phyloP scores from a whole-genome alignment of 2,113 vertebrate genomes.

The Cygnus buccinator region DNA sequence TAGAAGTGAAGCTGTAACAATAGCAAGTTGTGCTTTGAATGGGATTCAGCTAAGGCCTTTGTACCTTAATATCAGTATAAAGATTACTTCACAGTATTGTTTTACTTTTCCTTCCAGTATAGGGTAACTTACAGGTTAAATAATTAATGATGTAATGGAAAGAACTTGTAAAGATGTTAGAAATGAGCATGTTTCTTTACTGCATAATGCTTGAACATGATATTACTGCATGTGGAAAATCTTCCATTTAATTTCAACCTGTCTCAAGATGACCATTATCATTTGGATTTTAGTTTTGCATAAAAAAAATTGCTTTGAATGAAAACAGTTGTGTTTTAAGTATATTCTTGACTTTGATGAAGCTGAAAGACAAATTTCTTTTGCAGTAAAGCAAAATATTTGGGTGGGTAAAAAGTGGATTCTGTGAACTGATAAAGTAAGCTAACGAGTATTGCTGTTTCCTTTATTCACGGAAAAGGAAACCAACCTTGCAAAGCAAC shows the following conservation, averaged over 20 bases:
- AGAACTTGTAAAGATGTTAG: conserved; percentile 16
- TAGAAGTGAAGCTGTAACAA: conserved; percentile 29
- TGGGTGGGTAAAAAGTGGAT: neutral
- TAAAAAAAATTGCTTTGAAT: neutral
- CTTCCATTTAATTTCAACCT: neutral
- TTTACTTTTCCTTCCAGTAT: conserved; percentile 59
- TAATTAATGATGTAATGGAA: conserved; percentile 63
- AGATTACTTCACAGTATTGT: conserved; percentile 49
- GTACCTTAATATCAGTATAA: conserved; percentile 43
- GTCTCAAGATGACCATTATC: neutral
- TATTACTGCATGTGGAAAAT: neutral
- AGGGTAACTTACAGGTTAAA: conserved; percentile 45
- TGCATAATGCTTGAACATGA: neutral
- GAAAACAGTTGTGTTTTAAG: neutral
- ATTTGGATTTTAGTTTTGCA: neutral
- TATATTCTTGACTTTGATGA: neutral
- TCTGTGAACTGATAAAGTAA: neutral
- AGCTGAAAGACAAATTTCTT: neutral
- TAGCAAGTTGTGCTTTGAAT: neutral
- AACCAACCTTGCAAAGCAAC: conserved; percentile 37
- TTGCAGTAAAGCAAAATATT: neutral
- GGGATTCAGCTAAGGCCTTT: conserved; percentile 21
- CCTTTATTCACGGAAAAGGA: conserved; percentile 53
- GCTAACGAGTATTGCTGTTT: neutral
- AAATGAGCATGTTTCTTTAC: neutral